Evolutionary conservation across 64 coral and sea anemone genomes (phyloP), one percentile per base, ranked within the genome.

Genomic region (Cladopsammia gracilis): DNA sequence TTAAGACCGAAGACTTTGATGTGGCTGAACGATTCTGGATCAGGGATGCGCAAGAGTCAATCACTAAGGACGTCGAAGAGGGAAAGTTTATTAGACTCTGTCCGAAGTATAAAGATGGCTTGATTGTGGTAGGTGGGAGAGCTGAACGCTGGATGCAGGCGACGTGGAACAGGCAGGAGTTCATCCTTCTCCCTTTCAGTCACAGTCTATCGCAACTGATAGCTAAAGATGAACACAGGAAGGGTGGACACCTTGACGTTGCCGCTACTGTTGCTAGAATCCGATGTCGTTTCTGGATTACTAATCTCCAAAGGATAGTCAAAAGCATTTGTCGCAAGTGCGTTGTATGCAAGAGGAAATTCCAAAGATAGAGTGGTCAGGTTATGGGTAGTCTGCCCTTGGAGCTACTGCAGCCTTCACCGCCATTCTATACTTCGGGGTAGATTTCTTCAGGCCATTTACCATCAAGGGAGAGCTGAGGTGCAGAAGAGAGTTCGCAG

Each of bases 371-470:
- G 23, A 64, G 67, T 26, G 67, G 60, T 86, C 83, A 86, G 67
- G 46, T 25, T 14, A 86, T 86, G 83, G 47, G 85, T 50, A 15
- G 48, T 19, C 44, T 88, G 73, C 85, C 67, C 48, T 71, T 71
- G 25, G 85, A 88, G 71, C 85, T 48, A 50, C 68, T 89, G 44
- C 71, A 50, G 68, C 86, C 86, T 54, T 69, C 71, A 52, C 86
- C 71, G 62, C 48, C 70, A 19, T 89, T 69, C 47, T 25, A 26
- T 76, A 50, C 68, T 42, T 71, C 75, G 86, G 68, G 53, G 53
- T 89, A 89, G 86, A 89, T 51, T 89, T 89, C 86, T 89, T 89
- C 71, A 71, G 86, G 22, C 86, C 86, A 11, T 89, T 89, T 53
- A 69, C 71, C 48, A 89, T 59, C 43, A 49, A 66, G 59, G 86